These are phyloP conservation scores for Phaethornis superciliosus DNA, from an alignment of 2,113 vertebrate species.

Conservation along the genomic window DNA sequence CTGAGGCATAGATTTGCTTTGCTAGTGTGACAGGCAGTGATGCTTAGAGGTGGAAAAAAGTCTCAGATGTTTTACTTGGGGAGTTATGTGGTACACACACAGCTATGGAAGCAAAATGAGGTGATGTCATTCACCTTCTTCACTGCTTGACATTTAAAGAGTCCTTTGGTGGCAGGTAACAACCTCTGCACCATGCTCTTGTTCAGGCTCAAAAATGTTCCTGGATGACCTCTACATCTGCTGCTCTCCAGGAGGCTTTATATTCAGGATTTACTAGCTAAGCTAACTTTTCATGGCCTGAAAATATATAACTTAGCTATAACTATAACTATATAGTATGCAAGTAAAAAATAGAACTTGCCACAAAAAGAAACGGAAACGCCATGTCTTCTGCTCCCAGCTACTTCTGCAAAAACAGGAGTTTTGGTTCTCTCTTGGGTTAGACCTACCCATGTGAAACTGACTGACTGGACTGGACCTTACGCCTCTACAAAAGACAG, in stretches of 20 bases:
- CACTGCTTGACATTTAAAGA: neutral
- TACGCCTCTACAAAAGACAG: neutral
- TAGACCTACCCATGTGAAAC: neutral
- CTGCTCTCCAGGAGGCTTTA: neutral
- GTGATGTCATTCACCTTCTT: neutral
- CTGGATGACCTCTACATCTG: neutral
- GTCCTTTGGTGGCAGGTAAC: neutral
- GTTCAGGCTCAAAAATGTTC: neutral
- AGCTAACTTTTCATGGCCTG: neutral
- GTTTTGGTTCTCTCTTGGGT: conserved; percentile 10
- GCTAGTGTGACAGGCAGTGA: neutral
- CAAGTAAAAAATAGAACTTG: neutral
- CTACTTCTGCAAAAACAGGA: conserved; percentile 34
- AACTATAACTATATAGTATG: neutral
- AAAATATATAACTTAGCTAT: neutral
- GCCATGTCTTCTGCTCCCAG: neutral
- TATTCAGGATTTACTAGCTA: neutral
- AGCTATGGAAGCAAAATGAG: neutral
- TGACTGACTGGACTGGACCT: neutral
- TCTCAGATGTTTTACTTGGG: conserved; percentile 5
- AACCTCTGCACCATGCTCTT: neutral
- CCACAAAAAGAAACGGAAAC: conserved; percentile 27
- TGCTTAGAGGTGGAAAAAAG: neutral
- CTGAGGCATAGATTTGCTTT: neutral
- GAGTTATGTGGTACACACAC: neutral